These are phyloP conservation scores for Halcyon badia DNA, from an alignment of 2,797 vertebrate genomes.

Conservation along the genomic window DNA sequence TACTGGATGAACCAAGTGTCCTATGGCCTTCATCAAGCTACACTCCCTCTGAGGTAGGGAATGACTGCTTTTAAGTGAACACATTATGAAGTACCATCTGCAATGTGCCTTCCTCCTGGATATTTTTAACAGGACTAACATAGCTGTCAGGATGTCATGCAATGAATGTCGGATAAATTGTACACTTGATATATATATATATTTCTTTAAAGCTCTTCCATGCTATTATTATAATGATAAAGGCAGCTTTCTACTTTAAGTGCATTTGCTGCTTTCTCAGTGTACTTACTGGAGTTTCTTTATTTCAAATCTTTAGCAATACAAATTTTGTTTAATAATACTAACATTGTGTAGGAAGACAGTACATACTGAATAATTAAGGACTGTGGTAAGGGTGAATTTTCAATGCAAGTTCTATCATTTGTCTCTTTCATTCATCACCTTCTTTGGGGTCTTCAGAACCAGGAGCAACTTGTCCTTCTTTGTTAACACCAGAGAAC, in stretches of 20 bases:
- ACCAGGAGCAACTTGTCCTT: not conserved
- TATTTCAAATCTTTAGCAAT: conserved; percentile 26
- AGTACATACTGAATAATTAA: not conserved
- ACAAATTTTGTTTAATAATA: conserved; percentile 21
- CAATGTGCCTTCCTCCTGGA: conserved; percentile 63
- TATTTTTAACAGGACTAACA: conserved; percentile 75
- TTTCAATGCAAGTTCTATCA: not conserved
- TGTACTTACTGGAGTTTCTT: not conserved
- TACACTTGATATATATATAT: conserved; percentile 16
- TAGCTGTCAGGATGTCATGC: conserved; percentile 71
- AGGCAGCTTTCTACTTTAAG: conserved; percentile 38
- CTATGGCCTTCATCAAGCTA: conserved; percentile 70
- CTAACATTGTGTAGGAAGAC: not conserved
- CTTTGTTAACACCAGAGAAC: not conserved
- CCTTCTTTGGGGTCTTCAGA: not conserved
- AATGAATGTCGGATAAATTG: conserved; percentile 69
- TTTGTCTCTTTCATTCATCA: not conserved
- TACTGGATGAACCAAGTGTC: conserved; percentile 65
- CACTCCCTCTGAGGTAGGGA: conserved; percentile 58
- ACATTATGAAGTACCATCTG: conserved; percentile 71
- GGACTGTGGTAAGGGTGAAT: not conserved
- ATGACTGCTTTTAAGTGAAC: conserved; percentile 52
- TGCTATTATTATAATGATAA: conserved; percentile 55
- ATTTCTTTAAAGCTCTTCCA: conserved; percentile 12
- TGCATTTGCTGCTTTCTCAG: conserved; percentile 30